Conservation (phyloP, 64 coral and sea anemone species). For the Montipora capricornis region DNA sequence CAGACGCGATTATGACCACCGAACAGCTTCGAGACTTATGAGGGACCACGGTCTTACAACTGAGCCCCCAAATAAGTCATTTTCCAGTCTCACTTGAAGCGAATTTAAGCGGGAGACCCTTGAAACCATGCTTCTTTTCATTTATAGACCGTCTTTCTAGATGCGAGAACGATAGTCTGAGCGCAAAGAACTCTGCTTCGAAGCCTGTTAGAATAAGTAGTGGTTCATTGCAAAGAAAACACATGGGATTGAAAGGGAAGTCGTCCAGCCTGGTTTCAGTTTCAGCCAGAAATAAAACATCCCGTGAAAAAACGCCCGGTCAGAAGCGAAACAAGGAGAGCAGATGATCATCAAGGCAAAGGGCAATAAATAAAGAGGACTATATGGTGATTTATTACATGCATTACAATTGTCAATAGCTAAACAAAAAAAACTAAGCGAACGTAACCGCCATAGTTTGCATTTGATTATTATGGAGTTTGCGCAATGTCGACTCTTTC, state of each 20-base stretch:
- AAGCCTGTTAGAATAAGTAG: slow-evolving; percentile 24
- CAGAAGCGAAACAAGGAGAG: slow-evolving; percentile 36
- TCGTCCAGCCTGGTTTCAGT: not conserved
- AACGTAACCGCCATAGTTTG: too few species aligned
- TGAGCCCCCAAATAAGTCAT: too few species aligned
- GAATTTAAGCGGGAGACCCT: too few species aligned
- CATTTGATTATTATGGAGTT: too few species aligned
- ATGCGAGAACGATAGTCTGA: slow-evolving; percentile 57
- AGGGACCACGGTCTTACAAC: too few species aligned
- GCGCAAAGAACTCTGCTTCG: not conserved
- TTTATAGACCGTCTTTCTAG: slow-evolving; percentile 65
- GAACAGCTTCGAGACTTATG: too few species aligned
- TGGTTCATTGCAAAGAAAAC: slow-evolving; percentile 20
- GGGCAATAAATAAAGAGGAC: too few species aligned
- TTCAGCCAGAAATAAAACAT: slow-evolving; percentile 16
- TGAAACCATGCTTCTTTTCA: not conserved
- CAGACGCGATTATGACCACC: too few species aligned
- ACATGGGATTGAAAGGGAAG: slow-evolving; percentile 17
- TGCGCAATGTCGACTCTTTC: too few species aligned
- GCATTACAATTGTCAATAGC: not conserved
- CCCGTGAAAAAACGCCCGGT: slow-evolving; percentile 25
- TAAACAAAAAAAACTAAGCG: not conserved
- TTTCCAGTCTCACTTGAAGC: too few species aligned
- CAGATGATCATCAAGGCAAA: slow-evolving; percentile 7
- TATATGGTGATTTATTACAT: not conserved